Conservation (phyloP, 2,797 vertebrate species). For the Sparidentex hasta region DNA sequence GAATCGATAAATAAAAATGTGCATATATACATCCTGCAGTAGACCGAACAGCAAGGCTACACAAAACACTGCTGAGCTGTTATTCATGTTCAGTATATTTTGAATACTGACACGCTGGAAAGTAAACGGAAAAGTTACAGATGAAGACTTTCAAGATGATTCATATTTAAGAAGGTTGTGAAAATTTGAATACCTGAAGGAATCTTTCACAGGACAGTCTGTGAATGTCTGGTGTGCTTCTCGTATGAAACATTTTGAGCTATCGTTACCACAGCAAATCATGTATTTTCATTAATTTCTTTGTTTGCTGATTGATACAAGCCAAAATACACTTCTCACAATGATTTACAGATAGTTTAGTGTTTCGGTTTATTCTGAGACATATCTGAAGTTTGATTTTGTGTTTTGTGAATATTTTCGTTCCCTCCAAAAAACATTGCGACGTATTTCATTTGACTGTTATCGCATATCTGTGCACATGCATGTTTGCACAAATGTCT, state of each 20-base stretch:
- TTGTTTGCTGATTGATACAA: not conserved
- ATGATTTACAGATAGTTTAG: too few relatives aligned
- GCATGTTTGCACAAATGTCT: too few relatives aligned
- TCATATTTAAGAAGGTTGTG: not conserved
- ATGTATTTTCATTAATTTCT: not conserved
- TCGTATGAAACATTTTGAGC: not conserved
- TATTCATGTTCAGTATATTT: not conserved
- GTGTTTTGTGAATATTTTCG: too few relatives aligned
- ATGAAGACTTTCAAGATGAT: not conserved
- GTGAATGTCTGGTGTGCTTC: not conserved
- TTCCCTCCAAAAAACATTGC: too few relatives aligned
- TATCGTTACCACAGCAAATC: not conserved
- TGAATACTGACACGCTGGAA: not conserved
- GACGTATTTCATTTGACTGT: too few relatives aligned
- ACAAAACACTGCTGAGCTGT: not conserved
- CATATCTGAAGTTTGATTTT: too few relatives aligned
- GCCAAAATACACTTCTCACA: not conserved
- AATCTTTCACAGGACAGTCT: not conserved
- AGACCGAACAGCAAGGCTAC: not conserved
- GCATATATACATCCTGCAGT: not conserved
- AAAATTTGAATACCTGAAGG: not conserved
- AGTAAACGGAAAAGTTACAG: not conserved
- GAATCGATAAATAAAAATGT: conserved; percentile 36
- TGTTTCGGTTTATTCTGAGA: too few relatives aligned
- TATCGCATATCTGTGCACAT: too few relatives aligned